These are phyloP conservation scores for Lymantria monacha DNA, from an alignment of 2,888 invertebrate genomes.

Conservation along the genomic window DNA sequence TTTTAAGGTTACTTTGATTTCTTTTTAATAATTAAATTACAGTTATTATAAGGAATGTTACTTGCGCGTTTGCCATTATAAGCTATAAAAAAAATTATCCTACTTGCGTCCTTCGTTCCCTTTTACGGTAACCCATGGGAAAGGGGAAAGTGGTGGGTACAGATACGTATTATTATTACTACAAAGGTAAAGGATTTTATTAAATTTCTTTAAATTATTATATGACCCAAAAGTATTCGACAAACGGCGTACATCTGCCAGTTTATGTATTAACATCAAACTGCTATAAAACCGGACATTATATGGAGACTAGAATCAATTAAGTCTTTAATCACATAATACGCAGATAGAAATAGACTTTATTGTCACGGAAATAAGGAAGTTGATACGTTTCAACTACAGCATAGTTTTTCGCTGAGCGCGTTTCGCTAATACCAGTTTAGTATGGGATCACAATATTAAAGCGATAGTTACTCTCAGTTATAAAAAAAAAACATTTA, in stretches of 20 bases:
- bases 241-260: conserved; percentile 37
- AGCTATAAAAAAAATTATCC: no score
- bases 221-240: conserved; percentile 25
- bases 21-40: no score
- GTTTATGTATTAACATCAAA: conserved; percentile 35
- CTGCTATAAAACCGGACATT: conserved; percentile 41
- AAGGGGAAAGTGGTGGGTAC: no score
- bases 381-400: background rate
- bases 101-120: no score
- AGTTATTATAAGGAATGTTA: no score
- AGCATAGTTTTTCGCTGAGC: conserved; percentile 7
- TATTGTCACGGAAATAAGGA: conserved; percentile 2
- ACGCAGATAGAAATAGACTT: conserved; percentile 12
- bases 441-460: conserved; percentile 11
- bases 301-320: conserved; percentile 28
- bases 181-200: conserved; percentile 5
- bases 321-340: conserved; percentile 12
- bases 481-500: conserved; percentile 12
- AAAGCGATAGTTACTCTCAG: conserved; percentile 8
- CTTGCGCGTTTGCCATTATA: no score
- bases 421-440: conserved; percentile 9
- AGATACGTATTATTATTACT: no score
- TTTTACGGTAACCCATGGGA: no score
- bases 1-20: no score
- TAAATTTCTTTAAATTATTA: conserved; percentile 19